Percentiles rank a stretch among this genome's conserved stretches.
Evolutionary conservation across 2,888 invertebrate genomes (phyloP).

Genomic region (Andricus curvator): DNA sequence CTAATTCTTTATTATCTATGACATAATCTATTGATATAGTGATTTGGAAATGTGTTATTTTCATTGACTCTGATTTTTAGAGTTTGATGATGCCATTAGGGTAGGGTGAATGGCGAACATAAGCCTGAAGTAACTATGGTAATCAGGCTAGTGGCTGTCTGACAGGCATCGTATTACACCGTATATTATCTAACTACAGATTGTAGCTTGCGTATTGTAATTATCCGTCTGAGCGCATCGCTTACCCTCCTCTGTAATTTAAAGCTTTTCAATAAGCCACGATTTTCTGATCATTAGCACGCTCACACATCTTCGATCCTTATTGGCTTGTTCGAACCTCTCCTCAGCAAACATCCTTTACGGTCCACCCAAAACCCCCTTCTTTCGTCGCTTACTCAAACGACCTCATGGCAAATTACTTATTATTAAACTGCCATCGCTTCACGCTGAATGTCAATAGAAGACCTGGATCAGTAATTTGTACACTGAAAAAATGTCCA

Average conservation of each 20-base stretch:
- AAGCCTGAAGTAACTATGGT: slow-evolving; percentile 61
- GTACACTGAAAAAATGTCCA: too few species aligned
- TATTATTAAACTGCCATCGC: slow-evolving; percentile 13
- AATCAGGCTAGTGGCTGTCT: slow-evolving; percentile 61
- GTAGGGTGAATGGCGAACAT: slow-evolving; percentile 6
- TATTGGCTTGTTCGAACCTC: slow-evolving; percentile 50
- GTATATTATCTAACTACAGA: slow-evolving; percentile 69
- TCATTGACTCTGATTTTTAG: slow-evolving; percentile 29
- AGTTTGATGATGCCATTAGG: slow-evolving; percentile 52
- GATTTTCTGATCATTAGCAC: slow-evolving; percentile 71
- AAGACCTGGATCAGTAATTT: too few species aligned
- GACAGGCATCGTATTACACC: slow-evolving; percentile 65
- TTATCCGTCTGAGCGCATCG: slow-evolving; percentile 71
- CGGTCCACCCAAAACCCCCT: background rate
- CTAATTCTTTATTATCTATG: background rate
- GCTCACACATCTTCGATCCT: slow-evolving; percentile 47
- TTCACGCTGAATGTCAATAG: background rate
- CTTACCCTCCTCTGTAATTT: slow-evolving; percentile 66
- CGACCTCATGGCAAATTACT: slow-evolving; percentile 21
- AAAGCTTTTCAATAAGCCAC: slow-evolving; percentile 72
- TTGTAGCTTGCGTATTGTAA: slow-evolving; percentile 66
- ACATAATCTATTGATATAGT: slow-evolving; percentile 15
- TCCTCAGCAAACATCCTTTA: slow-evolving; percentile 43
- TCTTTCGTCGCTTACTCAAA: slow-evolving; percentile 2
- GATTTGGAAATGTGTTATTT: background rate